A percentile compares a stretch with the other conserved stretches of the same genome.
Evolutionary conservation across 2,888 invertebrate genomes (phyloP).

Genomic region (Achlya flavicornis): DNA sequence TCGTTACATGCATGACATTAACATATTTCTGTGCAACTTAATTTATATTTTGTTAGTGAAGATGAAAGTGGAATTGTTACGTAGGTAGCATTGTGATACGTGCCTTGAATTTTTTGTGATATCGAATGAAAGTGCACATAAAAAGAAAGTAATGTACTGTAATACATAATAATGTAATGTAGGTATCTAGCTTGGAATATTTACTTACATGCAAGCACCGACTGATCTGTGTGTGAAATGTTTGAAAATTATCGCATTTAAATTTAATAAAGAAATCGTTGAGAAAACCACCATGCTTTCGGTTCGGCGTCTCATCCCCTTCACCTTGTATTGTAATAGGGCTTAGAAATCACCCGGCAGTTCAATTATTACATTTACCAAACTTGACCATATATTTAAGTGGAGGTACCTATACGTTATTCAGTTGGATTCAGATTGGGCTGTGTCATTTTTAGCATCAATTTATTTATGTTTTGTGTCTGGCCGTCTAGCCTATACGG

Average conservation of each 20-base stretch:
- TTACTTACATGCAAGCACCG: neutral
- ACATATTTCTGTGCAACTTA: conserved; percentile 28
- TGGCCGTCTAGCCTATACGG: conserved; percentile 46
- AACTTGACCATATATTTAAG: too few species aligned
- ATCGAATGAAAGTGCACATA: conserved; percentile 37
- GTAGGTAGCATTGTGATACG: conserved; percentile 45
- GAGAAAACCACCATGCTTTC: too few species aligned
- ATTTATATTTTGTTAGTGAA: conserved; percentile 49
- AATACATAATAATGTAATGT: conserved; percentile 1
- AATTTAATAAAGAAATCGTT: too few species aligned
- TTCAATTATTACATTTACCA: too few species aligned
- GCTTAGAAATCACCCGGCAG: too few species aligned
- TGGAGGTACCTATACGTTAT: too few species aligned
- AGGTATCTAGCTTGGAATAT: neutral
- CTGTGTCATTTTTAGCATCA: conserved; percentile 37
- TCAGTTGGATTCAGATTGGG: conserved; percentile 8
- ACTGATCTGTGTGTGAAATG: too few species aligned
- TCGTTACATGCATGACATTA: conserved; percentile 12
- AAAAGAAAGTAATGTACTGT: conserved; percentile 42
- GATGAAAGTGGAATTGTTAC: conserved; percentile 60
- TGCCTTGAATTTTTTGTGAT: conserved; percentile 42
- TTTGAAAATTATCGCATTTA: too few species aligned
- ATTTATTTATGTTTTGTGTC: conserved; percentile 53
- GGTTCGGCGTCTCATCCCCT: too few species aligned
- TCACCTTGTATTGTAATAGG: too few species aligned